Evolutionary conservation across 2,113 vertebrate genomes (phyloP).

Genomic region (Cricetomys ansorgei): DNA sequence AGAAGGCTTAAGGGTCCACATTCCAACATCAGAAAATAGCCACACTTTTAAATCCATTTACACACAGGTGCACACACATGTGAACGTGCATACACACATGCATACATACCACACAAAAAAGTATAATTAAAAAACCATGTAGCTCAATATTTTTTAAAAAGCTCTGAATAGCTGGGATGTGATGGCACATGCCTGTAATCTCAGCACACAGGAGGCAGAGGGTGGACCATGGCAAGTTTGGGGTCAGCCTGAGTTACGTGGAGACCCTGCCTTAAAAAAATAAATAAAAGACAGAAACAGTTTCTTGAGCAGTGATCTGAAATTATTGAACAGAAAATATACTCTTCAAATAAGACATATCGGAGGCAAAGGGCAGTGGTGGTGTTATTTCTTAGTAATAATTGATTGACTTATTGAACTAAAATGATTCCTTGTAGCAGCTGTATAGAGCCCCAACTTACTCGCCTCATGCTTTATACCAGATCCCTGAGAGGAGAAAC

Average conservation of each 20-base stretch:
- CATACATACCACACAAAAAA: neutral
- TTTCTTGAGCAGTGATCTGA: neutral
- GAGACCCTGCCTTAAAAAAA: neutral
- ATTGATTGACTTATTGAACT: neutral
- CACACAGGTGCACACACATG: neutral
- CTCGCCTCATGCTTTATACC: neutral
- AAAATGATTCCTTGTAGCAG: neutral
- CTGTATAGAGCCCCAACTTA: neutral
- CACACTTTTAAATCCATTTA: no score
- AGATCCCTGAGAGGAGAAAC: neutral
- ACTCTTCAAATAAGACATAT: neutral
- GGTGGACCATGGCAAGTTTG: no score
- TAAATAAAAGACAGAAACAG: neutral
- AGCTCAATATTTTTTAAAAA: neutral
- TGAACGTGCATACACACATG: neutral
- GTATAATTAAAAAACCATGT: neutral
- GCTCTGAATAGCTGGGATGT: neutral
- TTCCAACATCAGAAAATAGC: no score
- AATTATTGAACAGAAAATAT: conserved; percentile 20
- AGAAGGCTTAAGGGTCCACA: no score
- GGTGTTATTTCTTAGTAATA: neutral
- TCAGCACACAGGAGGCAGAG: no score
- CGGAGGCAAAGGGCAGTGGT: neutral
- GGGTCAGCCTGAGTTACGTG: no score
- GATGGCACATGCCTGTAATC: no score